phyloP scores from a whole-genome alignment of 2,113 vertebrate species.

The Chauna torquata region DNA sequence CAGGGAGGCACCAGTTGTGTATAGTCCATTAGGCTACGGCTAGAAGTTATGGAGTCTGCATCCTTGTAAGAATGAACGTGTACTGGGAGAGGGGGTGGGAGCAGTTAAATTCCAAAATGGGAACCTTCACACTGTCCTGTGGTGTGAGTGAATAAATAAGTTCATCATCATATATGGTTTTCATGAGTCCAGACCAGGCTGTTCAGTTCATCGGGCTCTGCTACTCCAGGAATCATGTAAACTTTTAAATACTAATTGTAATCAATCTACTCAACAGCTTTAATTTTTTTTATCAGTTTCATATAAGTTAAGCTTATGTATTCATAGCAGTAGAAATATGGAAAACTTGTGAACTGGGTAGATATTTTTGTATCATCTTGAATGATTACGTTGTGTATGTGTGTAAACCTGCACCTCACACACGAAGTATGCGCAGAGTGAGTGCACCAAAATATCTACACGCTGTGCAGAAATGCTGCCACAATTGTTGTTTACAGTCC shows the following conservation, averaged over 20 bases:
- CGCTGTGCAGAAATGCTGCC: neutral
- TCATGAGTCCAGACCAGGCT: neutral
- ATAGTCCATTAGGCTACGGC: neutral
- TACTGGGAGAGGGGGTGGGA: neutral
- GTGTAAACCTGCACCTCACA: neutral
- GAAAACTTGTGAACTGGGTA: neutral
- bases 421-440: neutral
- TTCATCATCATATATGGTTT: neutral
- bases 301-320: neutral
- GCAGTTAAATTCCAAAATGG: neutral
- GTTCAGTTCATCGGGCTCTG: neutral
- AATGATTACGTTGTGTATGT: neutral
- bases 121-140: neutral
- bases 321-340: neutral
- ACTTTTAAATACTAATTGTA: neutral
- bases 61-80: neutral
- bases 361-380: neutral
- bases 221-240: neutral
- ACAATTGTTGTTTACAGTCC: neutral
- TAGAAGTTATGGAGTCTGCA: neutral
- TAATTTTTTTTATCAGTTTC: neutral
- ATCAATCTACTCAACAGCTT: neutral
- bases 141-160: neutral
- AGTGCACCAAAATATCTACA: neutral
- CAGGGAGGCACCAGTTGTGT: neutral